phyloP scores from a whole-genome alignment of 1,140 invertebrate species.

The Drosophila rhopaloa region DNA sequence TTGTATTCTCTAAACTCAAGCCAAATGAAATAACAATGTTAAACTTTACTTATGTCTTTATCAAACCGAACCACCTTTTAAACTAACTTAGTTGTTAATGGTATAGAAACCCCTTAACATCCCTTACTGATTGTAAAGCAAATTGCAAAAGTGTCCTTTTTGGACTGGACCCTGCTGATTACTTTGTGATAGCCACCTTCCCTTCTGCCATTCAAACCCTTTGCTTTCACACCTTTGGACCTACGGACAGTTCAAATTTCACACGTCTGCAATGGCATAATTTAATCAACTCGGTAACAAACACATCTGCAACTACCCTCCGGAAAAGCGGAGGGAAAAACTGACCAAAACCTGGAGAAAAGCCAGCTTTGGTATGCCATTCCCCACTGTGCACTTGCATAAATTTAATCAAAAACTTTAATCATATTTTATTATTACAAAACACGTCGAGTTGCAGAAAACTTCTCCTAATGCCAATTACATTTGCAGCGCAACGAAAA shows the following conservation, averaged over 20 bases:
- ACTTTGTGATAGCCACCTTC: conserved; percentile 39
- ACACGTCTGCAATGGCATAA: conserved; percentile 75
- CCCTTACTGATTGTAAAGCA: background rate
- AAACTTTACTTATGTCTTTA: too few species aligned
- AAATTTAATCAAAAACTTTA: conserved; percentile 84
- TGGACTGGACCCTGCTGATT: conserved; percentile 47
- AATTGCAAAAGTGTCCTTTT: conserved; percentile 7
- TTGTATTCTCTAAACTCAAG: background rate
- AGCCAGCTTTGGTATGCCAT: conserved; percentile 11
- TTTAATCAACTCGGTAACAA: conserved; percentile 78
- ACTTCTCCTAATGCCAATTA: conserved; percentile 79
- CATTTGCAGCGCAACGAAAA: conserved; percentile 77
- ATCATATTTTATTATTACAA: conserved; percentile 84
- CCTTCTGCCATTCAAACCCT: background rate
- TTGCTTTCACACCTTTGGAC: conserved; percentile 20
- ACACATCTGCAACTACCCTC: conserved; percentile 60
- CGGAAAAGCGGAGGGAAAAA: background rate
- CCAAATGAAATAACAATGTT: too few species aligned
- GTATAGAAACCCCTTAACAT: background rate
- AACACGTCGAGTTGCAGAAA: conserved; percentile 72
- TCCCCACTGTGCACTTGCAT: conserved; percentile 69
- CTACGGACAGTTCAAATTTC: conserved; percentile 46
- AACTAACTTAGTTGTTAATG: conserved; percentile 1
- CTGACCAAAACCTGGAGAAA: conserved; percentile 35
- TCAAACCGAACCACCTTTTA: background rate